Evolutionary conservation across 2,888 invertebrate genomes (phyloP).

Genomic region (Macroteleia sp.): DNA sequence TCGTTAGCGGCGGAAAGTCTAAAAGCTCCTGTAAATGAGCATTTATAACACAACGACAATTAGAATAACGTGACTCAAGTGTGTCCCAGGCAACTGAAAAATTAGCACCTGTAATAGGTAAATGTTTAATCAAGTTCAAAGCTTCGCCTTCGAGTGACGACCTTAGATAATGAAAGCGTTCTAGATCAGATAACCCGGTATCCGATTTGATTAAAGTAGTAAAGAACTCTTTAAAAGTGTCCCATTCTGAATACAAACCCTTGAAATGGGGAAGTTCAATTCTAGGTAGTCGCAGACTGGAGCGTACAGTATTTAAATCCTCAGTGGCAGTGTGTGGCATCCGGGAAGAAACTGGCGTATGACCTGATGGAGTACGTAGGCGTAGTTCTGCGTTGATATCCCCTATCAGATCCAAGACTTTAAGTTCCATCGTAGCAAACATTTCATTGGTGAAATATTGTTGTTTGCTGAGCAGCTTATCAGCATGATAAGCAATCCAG

Average conservation of each 20-base stretch:
- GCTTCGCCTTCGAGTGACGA: conserved; percentile 10
- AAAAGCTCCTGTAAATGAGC: conserved; percentile 28
- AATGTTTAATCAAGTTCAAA: conserved; percentile 13
- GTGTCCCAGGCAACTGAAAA: conserved; percentile 37
- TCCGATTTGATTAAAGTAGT: neutral
- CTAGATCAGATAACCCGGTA: neutral
- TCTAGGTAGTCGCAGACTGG: too few species aligned
- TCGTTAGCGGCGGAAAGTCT: conserved; percentile 14
- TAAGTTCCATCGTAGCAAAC: too few species aligned
- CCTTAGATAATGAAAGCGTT: conserved; percentile 4
- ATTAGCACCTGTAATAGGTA: conserved; percentile 35
- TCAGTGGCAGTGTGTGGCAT: too few species aligned
- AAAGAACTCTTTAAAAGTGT: conserved; percentile 9
- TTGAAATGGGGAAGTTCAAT: neutral
- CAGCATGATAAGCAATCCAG: too few species aligned
- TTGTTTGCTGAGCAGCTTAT: too few species aligned
- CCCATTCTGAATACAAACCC: conserved; percentile 13
- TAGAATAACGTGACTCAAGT: conserved; percentile 42
- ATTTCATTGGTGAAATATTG: too few species aligned
- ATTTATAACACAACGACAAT: conserved; percentile 31
- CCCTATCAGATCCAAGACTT: too few species aligned
- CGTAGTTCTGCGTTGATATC: too few species aligned
- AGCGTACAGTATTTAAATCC: too few species aligned
- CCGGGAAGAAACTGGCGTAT: too few species aligned
- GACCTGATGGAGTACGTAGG: too few species aligned